phyloP scores from a whole-genome alignment of 2,113 vertebrate species.

The Galbula dea region DNA sequence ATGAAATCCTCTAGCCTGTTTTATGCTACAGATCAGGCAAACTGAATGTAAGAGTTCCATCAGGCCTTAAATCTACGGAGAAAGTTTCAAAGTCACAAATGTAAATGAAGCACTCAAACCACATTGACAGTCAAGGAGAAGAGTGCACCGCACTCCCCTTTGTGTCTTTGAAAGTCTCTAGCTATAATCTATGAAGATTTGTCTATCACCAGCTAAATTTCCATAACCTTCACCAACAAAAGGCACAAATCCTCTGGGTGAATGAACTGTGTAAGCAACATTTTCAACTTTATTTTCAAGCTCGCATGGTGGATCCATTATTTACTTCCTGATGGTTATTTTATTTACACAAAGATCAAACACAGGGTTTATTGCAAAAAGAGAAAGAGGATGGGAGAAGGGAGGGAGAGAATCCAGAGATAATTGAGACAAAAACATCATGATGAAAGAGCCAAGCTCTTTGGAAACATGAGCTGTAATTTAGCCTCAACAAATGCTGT shows the following conservation, averaged over 20 bases:
- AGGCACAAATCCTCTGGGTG: neutral
- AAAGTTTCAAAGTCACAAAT: constrained; percentile 4
- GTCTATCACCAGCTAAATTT: constrained; percentile 9
- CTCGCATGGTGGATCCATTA: constrained; percentile 25
- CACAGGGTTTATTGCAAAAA: neutral
- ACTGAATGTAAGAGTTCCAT: neutral
- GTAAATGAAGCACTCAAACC: neutral
- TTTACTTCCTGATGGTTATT: constrained; percentile 36
- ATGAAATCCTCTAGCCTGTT: neutral
- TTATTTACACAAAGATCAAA: constrained; percentile 50
- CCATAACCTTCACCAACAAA: constrained; percentile 28
- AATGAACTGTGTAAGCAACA: constrained; percentile 19
- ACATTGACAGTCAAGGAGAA: neutral
- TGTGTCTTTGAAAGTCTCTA: constrained; percentile 24
- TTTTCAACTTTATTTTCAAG: constrained; percentile 43
- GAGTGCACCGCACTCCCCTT: neutral
- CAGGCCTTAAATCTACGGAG: neutral
- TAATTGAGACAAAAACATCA: constrained; percentile 12
- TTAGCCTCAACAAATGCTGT: neutral
- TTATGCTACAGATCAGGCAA: neutral
- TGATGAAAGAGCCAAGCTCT: constrained; percentile 22
- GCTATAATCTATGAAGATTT: constrained; percentile 8
- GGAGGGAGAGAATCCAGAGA: neutral
- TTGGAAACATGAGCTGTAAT: neutral
- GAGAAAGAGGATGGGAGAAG: neutral